Evolutionary conservation across 2,888 invertebrate species (phyloP), one percentile per base, ranked within the genome.

Genomic region (Xylota segnis): DNA sequence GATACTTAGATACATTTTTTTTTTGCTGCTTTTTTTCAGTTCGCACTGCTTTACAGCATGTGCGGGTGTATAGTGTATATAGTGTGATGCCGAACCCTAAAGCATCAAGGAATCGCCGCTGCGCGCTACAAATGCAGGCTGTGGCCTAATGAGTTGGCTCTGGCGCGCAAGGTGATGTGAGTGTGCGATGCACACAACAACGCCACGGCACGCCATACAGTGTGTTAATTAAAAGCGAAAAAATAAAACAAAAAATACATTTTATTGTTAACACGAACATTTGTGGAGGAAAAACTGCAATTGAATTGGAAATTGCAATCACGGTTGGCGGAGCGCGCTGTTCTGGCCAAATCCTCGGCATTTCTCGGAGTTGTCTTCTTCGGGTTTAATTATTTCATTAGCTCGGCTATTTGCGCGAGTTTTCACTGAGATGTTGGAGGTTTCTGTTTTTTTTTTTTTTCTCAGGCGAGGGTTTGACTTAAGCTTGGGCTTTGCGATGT

Each of bases 181-280:
- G 71, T 68, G 58, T 40, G 18, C 37, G 27, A 59, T 56, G 72
- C 23, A 16, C 74, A 56, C 72, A 76, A 61, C 75, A 82, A 29
- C 77, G 43, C 61, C 66, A 72, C 47, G 66, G 76, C 86, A 86
- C 82, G 86, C 86, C 59, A 86, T 82, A 72, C 76, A 68, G 76
- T 77, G 76, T 86, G 86, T 86, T 86, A 86, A 86, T 86, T 86
- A 86, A 79, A 84, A 86, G 82, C 65, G 68, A 72, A 72, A 72
- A 82, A 76, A 37, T 12, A 37, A 61, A 65, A 34, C 18, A 5
- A 34, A 71, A 65, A 63, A 50, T 37, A 32, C 5, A 37, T 82
- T 82, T 86, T 82, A 82, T 86, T 86, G 82, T 82, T 82, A 86
- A 86, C 86, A 82, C 82, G 86, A 86, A 86, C 86, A 77, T 82